These are phyloP conservation scores for Callipepla squamata DNA, from an alignment of 2,113 vertebrate species.

Conservation along the genomic window DNA sequence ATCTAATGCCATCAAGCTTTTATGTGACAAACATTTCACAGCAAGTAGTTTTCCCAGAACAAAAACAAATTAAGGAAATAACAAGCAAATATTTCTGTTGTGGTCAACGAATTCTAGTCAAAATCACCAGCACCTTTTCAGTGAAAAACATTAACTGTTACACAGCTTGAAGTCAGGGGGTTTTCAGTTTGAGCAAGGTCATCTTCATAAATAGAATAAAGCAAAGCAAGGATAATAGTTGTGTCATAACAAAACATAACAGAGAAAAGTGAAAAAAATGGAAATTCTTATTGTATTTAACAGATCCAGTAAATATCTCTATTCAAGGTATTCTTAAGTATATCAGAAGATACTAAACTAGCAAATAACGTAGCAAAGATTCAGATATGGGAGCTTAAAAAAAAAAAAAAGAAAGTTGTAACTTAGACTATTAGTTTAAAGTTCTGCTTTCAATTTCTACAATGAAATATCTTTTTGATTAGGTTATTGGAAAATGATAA, in stretches of 20 bases:
- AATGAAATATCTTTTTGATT: neutral
- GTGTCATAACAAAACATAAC: neutral
- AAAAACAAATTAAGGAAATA: neutral
- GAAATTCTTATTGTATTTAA: neutral
- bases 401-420: neutral
- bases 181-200: neutral
- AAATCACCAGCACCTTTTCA: neutral
- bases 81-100: neutral
- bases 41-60: neutral
- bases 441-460: neutral
- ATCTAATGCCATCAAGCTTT: neutral
- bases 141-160: neutral
- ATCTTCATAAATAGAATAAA: neutral
- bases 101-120: neutral
- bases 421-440: neutral
- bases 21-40: neutral
- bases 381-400: neutral
- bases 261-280: slow-evolving; percentile 45
- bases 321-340: neutral
- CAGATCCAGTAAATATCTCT: neutral
- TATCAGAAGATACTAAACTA: neutral
- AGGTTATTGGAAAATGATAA: neutral
- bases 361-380: neutral
- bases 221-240: neutral
- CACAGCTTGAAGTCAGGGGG: neutral